Base-by-base conservation (phyloP, 2,888 invertebrate species). In the Belgica antarctica region DNA sequence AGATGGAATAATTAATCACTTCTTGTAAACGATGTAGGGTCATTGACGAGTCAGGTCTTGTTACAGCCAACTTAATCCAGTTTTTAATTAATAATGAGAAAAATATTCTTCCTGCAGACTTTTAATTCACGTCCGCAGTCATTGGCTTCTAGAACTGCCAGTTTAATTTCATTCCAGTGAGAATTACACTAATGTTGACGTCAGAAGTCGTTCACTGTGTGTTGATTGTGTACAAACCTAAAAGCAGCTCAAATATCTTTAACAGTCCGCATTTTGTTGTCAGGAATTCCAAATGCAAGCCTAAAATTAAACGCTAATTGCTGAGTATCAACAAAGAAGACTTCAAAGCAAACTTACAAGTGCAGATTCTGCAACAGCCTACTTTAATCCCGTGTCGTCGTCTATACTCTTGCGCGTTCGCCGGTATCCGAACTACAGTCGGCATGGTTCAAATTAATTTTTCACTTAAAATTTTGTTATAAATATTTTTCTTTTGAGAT, bases 281-380 rank as follows among this genome's bases (percentile, higher is more conserved):
- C 12, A 92, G 79, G 77, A 92, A 90, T 46, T 87, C 86, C 69
- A 92, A 83, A 77, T 92, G 88, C 71, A 93, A 80, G 77, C 68
- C 68, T 68, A 1, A 41, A n/a, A n/a, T n/a, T n/a, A n/a, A n/a
- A n/a, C n/a, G n/a, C n/a, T 19, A 68, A 68, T 17, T 34, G 8
- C 31, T 57, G n/a, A 59, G n/a, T 27, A 15, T 59, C n/a, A 27
- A 27, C 59, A 27, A 59, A 59, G 27, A 59, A 27, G 3, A 22
- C 5, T 10, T 10, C n/a, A 12, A 27, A 22, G 27, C 7, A 27
- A 4, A 19, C 68, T 68, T 34, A 68, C 92, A 92, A 17, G 90
- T 88, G 75, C 89, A 92, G 75, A 92, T 87, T 72, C 86, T 81
- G 75, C 88, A 89, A 77, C 87, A 88, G 73, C 89, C 90, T 76